phyloP scores from a whole-genome alignment of 2,888 invertebrate species.

The Anthoptus insignis region DNA sequence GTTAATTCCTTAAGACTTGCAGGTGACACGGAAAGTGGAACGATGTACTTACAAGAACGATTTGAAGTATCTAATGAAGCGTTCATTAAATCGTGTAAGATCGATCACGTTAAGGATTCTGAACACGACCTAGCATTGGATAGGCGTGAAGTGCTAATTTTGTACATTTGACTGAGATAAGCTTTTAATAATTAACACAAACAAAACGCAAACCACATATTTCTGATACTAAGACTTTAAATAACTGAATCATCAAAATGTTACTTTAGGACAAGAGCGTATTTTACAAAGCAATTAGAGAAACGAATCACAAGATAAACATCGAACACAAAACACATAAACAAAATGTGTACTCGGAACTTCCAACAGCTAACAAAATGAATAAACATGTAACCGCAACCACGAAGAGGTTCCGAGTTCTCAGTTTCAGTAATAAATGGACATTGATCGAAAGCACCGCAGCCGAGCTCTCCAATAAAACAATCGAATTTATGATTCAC shows the following conservation, averaged over 20 bases:
- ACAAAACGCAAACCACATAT: neutral
- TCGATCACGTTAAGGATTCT: too few species aligned
- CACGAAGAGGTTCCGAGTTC: constrained; percentile 35
- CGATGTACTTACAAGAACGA: neutral
- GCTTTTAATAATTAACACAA: neutral
- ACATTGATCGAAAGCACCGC: constrained; percentile 56
- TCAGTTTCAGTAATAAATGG: constrained; percentile 53
- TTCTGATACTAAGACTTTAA: neutral
- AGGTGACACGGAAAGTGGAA: neutral
- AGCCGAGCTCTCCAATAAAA: constrained; percentile 55
- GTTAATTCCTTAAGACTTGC: neutral
- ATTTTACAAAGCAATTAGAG: constrained; percentile 13
- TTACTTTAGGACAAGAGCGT: neutral
- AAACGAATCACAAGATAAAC: neutral
- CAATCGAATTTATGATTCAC: constrained; percentile 62
- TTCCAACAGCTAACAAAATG: constrained; percentile 11
- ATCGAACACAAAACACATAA: neutral
- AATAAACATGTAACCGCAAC: constrained; percentile 14
- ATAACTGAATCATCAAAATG: neutral
- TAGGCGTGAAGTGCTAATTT: too few species aligned
- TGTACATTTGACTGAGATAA: too few species aligned
- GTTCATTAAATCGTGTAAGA: too few species aligned
- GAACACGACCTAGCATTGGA: too few species aligned
- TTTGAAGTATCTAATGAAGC: neutral
- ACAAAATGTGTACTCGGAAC: constrained; percentile 5